A percentile compares a stretch with the other conserved stretches of the same genome.
Conservation (phyloP, 2,113 vertebrate species). For the Glaucomys volans region DNA sequence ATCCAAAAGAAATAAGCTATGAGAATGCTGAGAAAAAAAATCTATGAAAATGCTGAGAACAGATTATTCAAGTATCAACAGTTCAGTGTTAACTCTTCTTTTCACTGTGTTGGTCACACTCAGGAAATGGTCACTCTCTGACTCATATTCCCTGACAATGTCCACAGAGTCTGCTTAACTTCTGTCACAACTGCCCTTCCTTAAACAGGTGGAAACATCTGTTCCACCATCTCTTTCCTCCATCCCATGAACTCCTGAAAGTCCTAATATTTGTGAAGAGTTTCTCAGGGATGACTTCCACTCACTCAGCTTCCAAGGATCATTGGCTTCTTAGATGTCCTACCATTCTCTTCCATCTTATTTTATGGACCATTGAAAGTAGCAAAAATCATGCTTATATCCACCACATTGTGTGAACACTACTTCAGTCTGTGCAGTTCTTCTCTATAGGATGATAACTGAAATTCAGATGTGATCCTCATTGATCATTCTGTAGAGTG, state of each 20-base stretch:
- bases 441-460: not conserved
- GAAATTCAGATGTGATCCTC: not conserved
- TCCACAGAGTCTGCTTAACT: not conserved
- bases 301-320: not conserved
- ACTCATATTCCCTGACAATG: not conserved
- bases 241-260: not conserved
- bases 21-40: too few relatives aligned
- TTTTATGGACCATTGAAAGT: not conserved
- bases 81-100: not conserved
- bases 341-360: not conserved
- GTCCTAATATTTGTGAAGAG: not conserved
- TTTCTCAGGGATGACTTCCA: not conserved
- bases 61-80: not conserved
- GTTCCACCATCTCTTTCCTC: not conserved
- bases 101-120: not conserved
- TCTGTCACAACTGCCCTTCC: not conserved
- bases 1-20: not conserved
- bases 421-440: not conserved
- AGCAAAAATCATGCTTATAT: not conserved
- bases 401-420: not conserved
- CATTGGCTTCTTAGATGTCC: not conserved
- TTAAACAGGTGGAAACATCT: not conserved
- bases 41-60: not conserved
- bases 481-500: not conserved
- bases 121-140: not conserved